Percentiles rank a stretch among this genome's conserved stretches.
These are phyloP conservation scores for Erebia epiphron DNA, from an alignment of 2,888 invertebrate genomes.

Conservation along the genomic window DNA sequence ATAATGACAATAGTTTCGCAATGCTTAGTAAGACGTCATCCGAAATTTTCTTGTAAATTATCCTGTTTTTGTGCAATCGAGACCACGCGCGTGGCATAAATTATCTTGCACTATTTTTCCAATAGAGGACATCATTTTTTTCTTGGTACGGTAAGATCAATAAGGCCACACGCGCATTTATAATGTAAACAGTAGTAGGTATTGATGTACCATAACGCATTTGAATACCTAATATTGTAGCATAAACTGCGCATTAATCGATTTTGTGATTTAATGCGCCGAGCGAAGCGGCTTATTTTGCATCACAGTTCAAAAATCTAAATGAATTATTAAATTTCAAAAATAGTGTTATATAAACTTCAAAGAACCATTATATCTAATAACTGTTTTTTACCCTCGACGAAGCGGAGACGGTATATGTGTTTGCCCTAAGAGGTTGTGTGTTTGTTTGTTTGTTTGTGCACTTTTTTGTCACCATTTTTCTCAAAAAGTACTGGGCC, in stretches of 20 bases:
- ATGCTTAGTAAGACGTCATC: conserved; percentile 10
- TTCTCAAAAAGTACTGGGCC: too few species aligned
- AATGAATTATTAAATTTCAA: too few species aligned
- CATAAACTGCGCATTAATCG: background rate
- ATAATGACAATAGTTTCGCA: conserved; percentile 24
- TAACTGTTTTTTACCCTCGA: conserved; percentile 1
- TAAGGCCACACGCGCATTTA: background rate
- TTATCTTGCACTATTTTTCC: conserved; percentile 14
- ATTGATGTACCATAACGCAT: background rate
- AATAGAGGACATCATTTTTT: background rate
- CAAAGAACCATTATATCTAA: background rate
- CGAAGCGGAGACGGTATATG: too few species aligned
- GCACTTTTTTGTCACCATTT: too few species aligned
- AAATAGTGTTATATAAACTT: too few species aligned
- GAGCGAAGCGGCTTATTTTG: background rate
- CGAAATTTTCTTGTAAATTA: conserved; percentile 23
- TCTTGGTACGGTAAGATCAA: conserved; percentile 3
- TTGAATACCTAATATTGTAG: background rate
- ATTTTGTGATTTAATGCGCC: background rate
- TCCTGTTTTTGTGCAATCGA: conserved; percentile 23
- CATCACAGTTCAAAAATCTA: too few species aligned
- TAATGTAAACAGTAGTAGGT: conserved; percentile 6
- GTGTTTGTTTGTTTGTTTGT: too few species aligned
- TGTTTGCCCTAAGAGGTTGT: too few species aligned
- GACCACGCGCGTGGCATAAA: conserved; percentile 24